phyloP scores from a whole-genome alignment of 2,113 vertebrate genomes.

The Clupea harengus region DNA sequence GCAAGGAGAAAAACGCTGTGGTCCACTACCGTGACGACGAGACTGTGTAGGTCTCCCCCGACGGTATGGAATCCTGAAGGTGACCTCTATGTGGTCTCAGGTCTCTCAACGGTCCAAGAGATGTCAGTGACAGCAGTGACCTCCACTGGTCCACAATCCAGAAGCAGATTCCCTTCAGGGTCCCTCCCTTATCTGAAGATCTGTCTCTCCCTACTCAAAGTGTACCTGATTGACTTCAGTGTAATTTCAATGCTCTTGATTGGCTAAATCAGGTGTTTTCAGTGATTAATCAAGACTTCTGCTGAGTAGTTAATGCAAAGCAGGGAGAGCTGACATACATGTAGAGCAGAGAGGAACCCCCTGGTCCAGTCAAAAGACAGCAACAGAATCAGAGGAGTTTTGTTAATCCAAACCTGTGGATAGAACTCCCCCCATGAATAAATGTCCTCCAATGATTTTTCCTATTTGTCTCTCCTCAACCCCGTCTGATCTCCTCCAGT shows the following conservation, averaged over 20 bases:
- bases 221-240: not conserved
- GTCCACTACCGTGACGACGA: conserved; percentile 84
- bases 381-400: not conserved
- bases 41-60: conserved; percentile 72
- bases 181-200: not conserved
- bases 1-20: conserved; percentile 78
- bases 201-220: not conserved
- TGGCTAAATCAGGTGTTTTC: not conserved
- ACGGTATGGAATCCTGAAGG: not conserved
- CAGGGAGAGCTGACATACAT: not conserved
- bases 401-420: not conserved
- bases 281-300: not conserved
- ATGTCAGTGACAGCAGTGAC: not conserved
- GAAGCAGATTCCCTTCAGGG: not conserved
- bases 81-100: no score
- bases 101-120: not conserved
- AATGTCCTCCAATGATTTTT: not conserved
- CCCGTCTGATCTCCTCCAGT: not conserved
- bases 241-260: not conserved
- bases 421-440: not conserved
- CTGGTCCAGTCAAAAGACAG: not conserved
- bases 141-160: no score
- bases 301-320: not conserved
- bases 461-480: no score
- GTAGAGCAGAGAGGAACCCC: no score